Evolutionary conservation across 2,888 invertebrate species (phyloP).

Genomic region (Hirtodrosophila trivittata): DNA sequence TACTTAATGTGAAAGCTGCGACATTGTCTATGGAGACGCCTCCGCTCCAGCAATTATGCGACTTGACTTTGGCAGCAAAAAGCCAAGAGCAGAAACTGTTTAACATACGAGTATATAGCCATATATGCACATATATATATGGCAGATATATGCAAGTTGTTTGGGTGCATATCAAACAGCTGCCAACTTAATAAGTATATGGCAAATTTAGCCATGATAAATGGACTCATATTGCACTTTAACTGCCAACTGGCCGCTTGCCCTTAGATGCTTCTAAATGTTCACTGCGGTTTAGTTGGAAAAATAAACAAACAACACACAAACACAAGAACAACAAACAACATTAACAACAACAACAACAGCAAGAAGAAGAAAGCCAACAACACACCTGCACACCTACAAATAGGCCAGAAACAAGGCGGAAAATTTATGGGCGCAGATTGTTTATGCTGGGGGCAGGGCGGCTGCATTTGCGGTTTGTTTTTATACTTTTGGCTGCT

Average conservation of each 20-base stretch:
- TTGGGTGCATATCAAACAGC: constrained; percentile 30
- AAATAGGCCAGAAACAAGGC: constrained; percentile 40
- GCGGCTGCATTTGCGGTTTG: constrained; percentile 18
- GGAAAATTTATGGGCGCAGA: constrained; percentile 45
- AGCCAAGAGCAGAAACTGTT: constrained; percentile 36
- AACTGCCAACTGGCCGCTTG: constrained; percentile 52
- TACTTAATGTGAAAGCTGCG: constrained; percentile 63
- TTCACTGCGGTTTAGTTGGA: constrained; percentile 35
- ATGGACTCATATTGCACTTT: constrained; percentile 41
- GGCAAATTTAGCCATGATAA: constrained; percentile 35
- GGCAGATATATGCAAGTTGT: constrained; percentile 1
- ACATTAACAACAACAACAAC: background rate
- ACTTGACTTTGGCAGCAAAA: constrained; percentile 71
- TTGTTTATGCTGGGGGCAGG: constrained; percentile 31
- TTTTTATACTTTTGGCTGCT: constrained; percentile 24
- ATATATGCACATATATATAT: constrained; percentile 5
- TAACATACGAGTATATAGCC: constrained; percentile 12
- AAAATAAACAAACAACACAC: constrained; percentile 26
- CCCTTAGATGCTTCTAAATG: constrained; percentile 26
- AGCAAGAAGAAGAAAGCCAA: constrained; percentile 3
- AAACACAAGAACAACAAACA: constrained; percentile 9
- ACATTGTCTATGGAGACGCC: constrained; percentile 58
- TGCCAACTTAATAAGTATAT: constrained; percentile 52
- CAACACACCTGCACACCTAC: constrained; percentile 39
- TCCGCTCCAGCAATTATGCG: constrained; percentile 66